Evolutionary conservation across 2,888 invertebrate genomes (phyloP).

Genomic region (Tryphoninae sp.): DNA sequence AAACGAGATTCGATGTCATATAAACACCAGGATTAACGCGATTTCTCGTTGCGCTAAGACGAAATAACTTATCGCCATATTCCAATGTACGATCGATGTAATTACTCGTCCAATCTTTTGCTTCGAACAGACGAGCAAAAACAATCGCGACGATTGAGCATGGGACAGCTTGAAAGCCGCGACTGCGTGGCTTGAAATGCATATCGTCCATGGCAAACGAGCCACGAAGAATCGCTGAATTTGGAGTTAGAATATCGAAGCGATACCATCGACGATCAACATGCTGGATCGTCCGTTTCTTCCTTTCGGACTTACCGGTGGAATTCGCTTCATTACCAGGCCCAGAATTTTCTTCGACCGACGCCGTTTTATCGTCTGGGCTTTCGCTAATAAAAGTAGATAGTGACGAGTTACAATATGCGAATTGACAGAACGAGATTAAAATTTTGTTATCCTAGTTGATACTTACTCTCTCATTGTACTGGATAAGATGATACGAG

Average conservation of each 20-base stretch:
- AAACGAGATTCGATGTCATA: constrained; percentile 69
- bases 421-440: not conserved
- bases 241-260: constrained; percentile 69
- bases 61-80: constrained; percentile 74
- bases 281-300: not conserved
- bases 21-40: constrained; percentile 68
- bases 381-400: not conserved
- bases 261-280: constrained; percentile 68
- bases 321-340: not conserved
- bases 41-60: constrained; percentile 69
- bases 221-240: constrained; percentile 72
- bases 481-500: not conserved
- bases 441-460: not conserved
- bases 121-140: constrained; percentile 71
- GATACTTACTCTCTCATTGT: not conserved
- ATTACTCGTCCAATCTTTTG: constrained; percentile 71
- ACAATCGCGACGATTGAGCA: constrained; percentile 72
- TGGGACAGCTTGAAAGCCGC: constrained; percentile 74
- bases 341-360: not conserved
- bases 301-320: not conserved
- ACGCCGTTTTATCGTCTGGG: not conserved
- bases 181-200: constrained; percentile 73
- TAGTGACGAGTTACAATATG: not conserved
- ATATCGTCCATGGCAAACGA: constrained; percentile 70
- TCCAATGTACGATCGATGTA: constrained; percentile 72